These are phyloP conservation scores for Odontomachus brunneus DNA, from an alignment of 1,140 invertebrate genomes.

Conservation along the genomic window DNA sequence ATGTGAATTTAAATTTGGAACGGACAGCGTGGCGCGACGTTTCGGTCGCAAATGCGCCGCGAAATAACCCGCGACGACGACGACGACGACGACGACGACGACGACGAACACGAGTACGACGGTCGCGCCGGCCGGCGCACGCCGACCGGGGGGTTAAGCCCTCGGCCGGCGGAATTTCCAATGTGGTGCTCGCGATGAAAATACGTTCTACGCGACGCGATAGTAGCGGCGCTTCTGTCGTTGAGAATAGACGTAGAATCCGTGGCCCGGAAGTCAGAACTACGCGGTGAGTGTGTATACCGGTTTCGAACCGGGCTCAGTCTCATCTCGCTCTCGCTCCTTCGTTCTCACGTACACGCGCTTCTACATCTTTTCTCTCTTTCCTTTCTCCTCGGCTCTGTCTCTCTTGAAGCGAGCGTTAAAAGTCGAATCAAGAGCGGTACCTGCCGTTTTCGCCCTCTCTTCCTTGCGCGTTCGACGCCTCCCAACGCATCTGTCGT, in stretches of 20 bases:
- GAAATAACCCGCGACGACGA: slow-evolving; percentile 1
- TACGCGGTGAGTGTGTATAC: too few species aligned
- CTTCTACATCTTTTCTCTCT: neutral
- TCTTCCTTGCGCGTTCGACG: neutral
- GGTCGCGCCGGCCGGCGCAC: neutral
- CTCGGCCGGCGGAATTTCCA: too few species aligned
- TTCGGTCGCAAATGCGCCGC: neutral
- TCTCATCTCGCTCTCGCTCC: too few species aligned
- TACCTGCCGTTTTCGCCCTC: too few species aligned
- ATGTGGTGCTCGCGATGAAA: too few species aligned
- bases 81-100: neutral
- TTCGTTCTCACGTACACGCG: neutral
- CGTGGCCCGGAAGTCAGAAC: too few species aligned
- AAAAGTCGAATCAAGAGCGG: neutral
- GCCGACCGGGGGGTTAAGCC: neutral
- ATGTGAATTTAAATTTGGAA: slow-evolving; percentile 74
- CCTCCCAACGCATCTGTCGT: neutral
- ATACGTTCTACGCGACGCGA: too few species aligned
- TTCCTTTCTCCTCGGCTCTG: neutral
- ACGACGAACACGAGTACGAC: neutral
- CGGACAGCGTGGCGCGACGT: slow-evolving; percentile 69
- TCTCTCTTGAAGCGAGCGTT: neutral
- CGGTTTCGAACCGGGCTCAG: too few species aligned
- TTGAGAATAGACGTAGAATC: too few species aligned
- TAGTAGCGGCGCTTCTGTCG: too few species aligned